Evolutionary conservation across 1,140 invertebrate genomes (phyloP).

Genomic region (Reticulitermes speratus): DNA sequence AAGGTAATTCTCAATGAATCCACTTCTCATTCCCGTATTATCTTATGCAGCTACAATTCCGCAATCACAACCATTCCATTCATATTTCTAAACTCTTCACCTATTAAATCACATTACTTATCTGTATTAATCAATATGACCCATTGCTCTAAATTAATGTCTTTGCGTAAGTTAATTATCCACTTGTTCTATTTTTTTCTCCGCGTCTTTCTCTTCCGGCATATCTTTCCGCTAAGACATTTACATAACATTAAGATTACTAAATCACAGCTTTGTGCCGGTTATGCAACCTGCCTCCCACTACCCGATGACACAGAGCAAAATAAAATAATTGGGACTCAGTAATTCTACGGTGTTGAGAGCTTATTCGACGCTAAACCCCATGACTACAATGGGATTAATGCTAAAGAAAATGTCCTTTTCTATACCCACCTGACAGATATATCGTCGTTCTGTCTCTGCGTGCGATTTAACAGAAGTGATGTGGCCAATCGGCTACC

Average conservation of each 20-base stretch:
- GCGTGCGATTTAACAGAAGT: too few relatives aligned
- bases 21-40: too few relatives aligned
- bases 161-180: not conserved
- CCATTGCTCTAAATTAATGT: not conserved
- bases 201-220: conserved; percentile 4
- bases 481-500: not conserved
- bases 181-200: not conserved
- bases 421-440: not conserved
- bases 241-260: conserved; percentile 6
- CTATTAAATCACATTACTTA: not conserved
- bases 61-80: too few relatives aligned
- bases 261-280: not conserved
- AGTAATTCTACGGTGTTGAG: not conserved
- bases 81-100: too few relatives aligned
- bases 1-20: too few relatives aligned
- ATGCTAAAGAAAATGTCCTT: not conserved
- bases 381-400: not conserved
- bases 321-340: not conserved
- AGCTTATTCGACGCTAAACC: not conserved
- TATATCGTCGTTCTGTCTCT: too few relatives aligned
- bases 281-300: conserved; percentile 13
- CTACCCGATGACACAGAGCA: not conserved
- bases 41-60: too few relatives aligned
- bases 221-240: not conserved
- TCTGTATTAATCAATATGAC: not conserved